Evolutionary conservation across 2,797 vertebrate species (phyloP), one percentile per base, ranked within the genome.

Genomic region (Cyclura pinguis): DNA sequence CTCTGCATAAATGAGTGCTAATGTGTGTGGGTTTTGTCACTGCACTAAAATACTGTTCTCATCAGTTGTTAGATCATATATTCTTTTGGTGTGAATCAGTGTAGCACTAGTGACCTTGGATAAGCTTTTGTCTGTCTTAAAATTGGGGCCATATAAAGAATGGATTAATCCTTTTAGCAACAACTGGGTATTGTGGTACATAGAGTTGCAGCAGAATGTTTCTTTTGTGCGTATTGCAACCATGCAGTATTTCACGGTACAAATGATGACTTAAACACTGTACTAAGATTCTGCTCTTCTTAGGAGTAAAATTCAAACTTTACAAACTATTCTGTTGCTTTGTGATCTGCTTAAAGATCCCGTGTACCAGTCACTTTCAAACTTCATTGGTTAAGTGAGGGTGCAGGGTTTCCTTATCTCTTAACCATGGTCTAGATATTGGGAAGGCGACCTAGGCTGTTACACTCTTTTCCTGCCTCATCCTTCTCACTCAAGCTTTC

Each of bases 1-100:
- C 92, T 69, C 29, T 69, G 27, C 29, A 32, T 32, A 90, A 92
- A 88, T 82, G 32, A 52, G 32, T 91, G 1, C 59, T 18, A 69
- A 35, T 52, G 24, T 62, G 5, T 62, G 59, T 62, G 59, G 20
- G 6, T 27, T 35, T 55, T 87, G 24, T 88, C 92, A 89, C 47
- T 76, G 86, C 80, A 55, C 92, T 95, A 78, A 85, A 86, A 87
- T 1, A n/a, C 47, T 52, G 89, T 88, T 76, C 89, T 88, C 27
- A 94, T 88, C 93, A 93, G 78, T 91, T 94, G 88, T 92, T 91
- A 91, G 80, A 42, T 35, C 50, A 47, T 77, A 35, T 80, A 94
- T 74, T 90, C 50, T 93, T 64, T 88, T 93, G 91, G 76, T n/a
- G 84, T 89, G 73, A 92, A 88, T 85, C 83, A 50, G 16, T 4